These are phyloP conservation scores for Eledona agricola DNA, from an alignment of 2,888 invertebrate species.

Conservation along the genomic window DNA sequence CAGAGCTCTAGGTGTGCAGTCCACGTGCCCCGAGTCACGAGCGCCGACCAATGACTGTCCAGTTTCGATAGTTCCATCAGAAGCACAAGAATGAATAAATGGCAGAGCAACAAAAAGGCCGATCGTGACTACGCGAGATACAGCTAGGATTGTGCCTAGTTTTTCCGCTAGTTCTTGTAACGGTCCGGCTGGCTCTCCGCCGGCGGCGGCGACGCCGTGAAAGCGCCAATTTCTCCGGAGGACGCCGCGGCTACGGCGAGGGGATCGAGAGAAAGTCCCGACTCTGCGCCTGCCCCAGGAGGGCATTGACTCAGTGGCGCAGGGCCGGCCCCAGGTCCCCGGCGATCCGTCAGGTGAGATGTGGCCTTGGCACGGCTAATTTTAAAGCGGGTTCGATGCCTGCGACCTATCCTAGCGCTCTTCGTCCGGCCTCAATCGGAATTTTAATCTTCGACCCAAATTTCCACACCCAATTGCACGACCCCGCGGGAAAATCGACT, in stretches of 20 bases:
- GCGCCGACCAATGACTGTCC: slow-evolving; percentile 17
- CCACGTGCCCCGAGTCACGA: slow-evolving; percentile 32
- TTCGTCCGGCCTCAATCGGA: slow-evolving; percentile 25
- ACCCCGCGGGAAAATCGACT: too few species aligned
- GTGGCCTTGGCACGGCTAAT: slow-evolving; percentile 19
- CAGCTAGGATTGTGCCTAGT: slow-evolving; percentile 48
- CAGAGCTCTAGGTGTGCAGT: slow-evolving; percentile 11
- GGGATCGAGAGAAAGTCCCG: slow-evolving; percentile 47
- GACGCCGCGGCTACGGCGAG: too few species aligned
- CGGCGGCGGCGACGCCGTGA: too few species aligned
- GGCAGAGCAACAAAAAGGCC: slow-evolving; percentile 39
- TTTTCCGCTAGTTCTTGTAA: slow-evolving; percentile 45
- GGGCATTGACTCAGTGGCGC: slow-evolving; percentile 38
- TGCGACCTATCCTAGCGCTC: neutral
- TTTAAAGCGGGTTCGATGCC: slow-evolving; percentile 2
- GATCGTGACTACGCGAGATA: slow-evolving; percentile 46
- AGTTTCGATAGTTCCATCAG: slow-evolving; percentile 30
- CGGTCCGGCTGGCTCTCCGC: slow-evolving; percentile 42
- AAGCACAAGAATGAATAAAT: slow-evolving; percentile 35
- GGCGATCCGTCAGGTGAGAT: slow-evolving; percentile 22
- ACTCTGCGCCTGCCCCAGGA: slow-evolving; percentile 40
- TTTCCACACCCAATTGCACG: too few species aligned
- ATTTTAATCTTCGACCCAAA: slow-evolving; percentile 33
- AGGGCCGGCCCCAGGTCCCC: slow-evolving; percentile 32
- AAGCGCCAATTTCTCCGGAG: too few species aligned